Evolutionary conservation across 2,888 invertebrate species (phyloP), one percentile per base, ranked within the genome.

Genomic region (Operophtera brumata): DNA sequence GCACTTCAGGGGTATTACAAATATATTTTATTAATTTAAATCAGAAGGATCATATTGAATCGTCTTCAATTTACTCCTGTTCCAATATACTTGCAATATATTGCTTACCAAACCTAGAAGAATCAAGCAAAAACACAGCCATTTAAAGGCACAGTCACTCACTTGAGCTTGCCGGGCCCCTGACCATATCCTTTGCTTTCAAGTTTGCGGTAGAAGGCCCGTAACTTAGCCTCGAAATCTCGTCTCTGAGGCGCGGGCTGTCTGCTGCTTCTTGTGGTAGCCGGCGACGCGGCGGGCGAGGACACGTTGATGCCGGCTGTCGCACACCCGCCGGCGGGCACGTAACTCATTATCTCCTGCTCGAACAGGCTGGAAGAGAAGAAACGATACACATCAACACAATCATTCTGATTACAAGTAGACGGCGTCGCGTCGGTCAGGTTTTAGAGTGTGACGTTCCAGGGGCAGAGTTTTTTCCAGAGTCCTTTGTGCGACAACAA

Each of bases 331-430:
- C 83, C 77, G 61, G 93, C 92, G 61, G 97, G 98, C 76, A 98
- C 96, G 90, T 97, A 98, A 70, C 97, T 97, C 98, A 98, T 97
- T 78, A 98, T 98, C 92, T 98, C 98, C 92, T 98, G 96, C 88
- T 99, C 98, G 92, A 98, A 98, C 75, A 98, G 93, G 92, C 98
- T 98, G 92, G 14, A 59, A 55, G 26, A 36, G 42, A 26, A 41
- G 41, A 41, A 20, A 41, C 2, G 28, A 42, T 13, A 28, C 3
- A 30, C 30, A 30, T 41, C 0, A 41, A 6, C 1, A 28, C 25
- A 6, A 5, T 30, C 13, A 4, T 5, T 30, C 9, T 30, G 8
- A 5, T 34, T 34, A 10, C 5, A 34, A 10, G n/a, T 34, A 11
- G 7, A 34, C 30, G 2, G 34, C 34, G 11, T n/a, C n/a, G n/a